Evolutionary conservation across 92 coral and sea anemone genomes (phyloP).

Genomic region (Parazoanthus darwini): DNA sequence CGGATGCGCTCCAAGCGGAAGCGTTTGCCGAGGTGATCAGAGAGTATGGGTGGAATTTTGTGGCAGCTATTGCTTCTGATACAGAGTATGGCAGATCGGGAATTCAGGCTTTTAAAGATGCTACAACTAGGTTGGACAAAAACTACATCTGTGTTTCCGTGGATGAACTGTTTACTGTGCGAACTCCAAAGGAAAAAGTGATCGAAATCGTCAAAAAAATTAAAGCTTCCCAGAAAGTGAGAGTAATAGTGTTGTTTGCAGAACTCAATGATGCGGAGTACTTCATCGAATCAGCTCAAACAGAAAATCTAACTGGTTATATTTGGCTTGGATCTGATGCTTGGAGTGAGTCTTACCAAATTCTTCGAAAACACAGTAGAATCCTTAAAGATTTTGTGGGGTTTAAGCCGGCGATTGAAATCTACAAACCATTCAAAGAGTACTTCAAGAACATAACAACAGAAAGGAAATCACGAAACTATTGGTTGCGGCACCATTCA

Average conservation of each 20-base stretch:
- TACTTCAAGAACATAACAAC: conserved; percentile 59
- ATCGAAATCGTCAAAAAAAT: conserved; percentile 45
- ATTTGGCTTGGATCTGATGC: conserved; percentile 86
- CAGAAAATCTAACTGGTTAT: conserved; percentile 64
- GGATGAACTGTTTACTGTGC: conserved; percentile 64
- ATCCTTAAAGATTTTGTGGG: conserved; percentile 59
- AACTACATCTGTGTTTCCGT: conserved; percentile 60
- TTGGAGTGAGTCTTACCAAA: conserved; percentile 57
- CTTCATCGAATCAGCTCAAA: conserved; percentile 57
- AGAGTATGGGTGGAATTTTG: conserved; percentile 66
- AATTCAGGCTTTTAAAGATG: conserved; percentile 67
- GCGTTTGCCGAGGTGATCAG: conserved; percentile 64
- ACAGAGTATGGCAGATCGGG: conserved; percentile 84
- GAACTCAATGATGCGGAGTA: conserved; percentile 73
- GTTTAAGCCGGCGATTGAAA: conserved; percentile 50
- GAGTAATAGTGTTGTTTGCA: conserved; percentile 70
- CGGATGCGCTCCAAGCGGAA: conserved; percentile 77
- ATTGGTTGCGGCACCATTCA: conserved; percentile 59
- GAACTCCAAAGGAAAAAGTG: conserved; percentile 54
- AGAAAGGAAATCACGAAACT: conserved; percentile 54
- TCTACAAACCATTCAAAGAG: conserved; percentile 50
- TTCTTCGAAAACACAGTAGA: conserved; percentile 52
- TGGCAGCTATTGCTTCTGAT: conserved; percentile 71
- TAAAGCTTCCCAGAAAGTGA: conserved; percentile 59
- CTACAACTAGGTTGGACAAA: conserved; percentile 41